These are phyloP conservation scores for Drosophila buzzatii DNA, from an alignment of 2,888 invertebrate genomes.

Conservation along the genomic window DNA sequence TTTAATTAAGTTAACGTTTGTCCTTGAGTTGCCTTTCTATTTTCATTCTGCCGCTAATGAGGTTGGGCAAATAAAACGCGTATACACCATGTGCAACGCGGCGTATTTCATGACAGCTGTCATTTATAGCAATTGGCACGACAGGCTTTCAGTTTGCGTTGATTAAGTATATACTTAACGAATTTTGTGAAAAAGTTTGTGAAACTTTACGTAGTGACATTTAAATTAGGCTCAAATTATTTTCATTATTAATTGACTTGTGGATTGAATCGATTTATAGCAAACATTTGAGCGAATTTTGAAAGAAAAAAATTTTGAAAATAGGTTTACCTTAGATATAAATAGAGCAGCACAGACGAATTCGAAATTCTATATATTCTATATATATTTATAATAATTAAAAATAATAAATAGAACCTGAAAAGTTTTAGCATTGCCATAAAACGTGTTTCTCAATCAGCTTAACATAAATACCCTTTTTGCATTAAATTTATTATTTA, in stretches of 20 bases:
- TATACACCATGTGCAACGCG: constrained; percentile 61
- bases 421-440: neutral
- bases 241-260: neutral
- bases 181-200: neutral
- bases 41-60: constrained; percentile 38
- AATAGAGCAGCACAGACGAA: neutral
- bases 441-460: neutral
- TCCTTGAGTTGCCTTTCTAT: constrained; percentile 26
- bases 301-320: neutral
- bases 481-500: too few species aligned
- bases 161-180: neutral
- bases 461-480: neutral
- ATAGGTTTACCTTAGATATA: neutral
- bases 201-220: neutral
- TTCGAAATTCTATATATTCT: neutral
- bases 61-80: constrained; percentile 56
- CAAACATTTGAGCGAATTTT: neutral
- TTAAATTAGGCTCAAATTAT: neutral
- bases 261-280: neutral
- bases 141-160: neutral
- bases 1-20: constrained; percentile 63
- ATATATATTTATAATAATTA: too few species aligned
- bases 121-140: constrained; percentile 22
- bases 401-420: too few species aligned
- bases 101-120: constrained; percentile 31